These are phyloP conservation scores for Meloidogyne chitwoodi DNA, from an alignment of 1,140 invertebrate genomes.

Conservation along the genomic window DNA sequence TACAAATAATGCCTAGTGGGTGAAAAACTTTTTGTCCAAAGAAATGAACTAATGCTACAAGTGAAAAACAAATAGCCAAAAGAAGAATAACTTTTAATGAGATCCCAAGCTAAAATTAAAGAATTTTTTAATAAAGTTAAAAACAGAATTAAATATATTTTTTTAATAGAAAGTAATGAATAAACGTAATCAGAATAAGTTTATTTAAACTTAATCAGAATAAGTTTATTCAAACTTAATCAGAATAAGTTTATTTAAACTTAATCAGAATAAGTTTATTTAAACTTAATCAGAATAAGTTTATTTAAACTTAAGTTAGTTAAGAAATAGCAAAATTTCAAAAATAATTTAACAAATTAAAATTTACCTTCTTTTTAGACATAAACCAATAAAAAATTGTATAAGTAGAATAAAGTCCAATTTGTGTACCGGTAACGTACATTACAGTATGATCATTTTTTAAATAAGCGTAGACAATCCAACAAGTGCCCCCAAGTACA, in stretches of 20 bases:
- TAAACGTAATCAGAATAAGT: not conserved
- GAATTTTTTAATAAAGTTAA: not conserved
- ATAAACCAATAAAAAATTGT: slow-evolving; percentile 58
- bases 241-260: too few species aligned
- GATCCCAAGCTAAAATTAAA: slow-evolving; percentile 52
- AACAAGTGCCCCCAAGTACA: slow-evolving; percentile 52
- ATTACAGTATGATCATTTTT: slow-evolving; percentile 53
- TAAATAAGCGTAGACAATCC: slow-evolving; percentile 55
- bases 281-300: too few species aligned
- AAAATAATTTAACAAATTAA: not conserved
- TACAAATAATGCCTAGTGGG: slow-evolving; percentile 54
- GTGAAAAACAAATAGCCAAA: slow-evolving; percentile 37
- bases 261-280: too few species aligned
- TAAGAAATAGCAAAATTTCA: too few species aligned
- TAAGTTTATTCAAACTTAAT: too few species aligned
- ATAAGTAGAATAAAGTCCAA: slow-evolving; percentile 48
- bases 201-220: too few species aligned
- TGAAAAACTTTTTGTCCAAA: slow-evolving; percentile 59
- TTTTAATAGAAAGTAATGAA: not conserved
- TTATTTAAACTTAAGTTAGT: too few species aligned
- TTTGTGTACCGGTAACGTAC: slow-evolving; percentile 52
- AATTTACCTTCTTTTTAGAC: slow-evolving; percentile 57
- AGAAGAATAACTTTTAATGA: slow-evolving; percentile 47
- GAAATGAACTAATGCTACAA: slow-evolving; percentile 46
- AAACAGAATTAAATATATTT: too few species aligned